These are phyloP conservation scores for Chondrilla cf. caribensis DNA, from an alignment of 37 sponge, comb jelly and placozoan genomes.

Conservation along the genomic window DNA sequence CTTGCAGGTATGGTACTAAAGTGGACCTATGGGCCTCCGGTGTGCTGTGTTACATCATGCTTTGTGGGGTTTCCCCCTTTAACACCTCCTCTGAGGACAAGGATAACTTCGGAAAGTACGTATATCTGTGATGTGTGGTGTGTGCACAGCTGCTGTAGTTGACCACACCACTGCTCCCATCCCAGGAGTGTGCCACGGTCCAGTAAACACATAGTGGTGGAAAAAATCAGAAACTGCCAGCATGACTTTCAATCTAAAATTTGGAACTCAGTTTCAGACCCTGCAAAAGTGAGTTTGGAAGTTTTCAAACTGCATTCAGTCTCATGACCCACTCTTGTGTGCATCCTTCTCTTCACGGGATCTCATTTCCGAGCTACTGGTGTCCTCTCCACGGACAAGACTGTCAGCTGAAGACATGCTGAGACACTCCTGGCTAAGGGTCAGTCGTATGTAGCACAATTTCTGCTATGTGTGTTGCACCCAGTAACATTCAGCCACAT, in stretches of 20 bases:
- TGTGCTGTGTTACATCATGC: constrained; percentile 71
- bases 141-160: no score
- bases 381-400: constrained; percentile 46
- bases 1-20: constrained; percentile 71
- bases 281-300: no score
- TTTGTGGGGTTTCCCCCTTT: constrained; percentile 76
- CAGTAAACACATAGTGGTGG: not conserved
- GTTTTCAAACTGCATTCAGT: no score
- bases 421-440: constrained; percentile 67
- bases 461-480: no score
- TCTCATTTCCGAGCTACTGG: constrained; percentile 60
- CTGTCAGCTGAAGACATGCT: constrained; percentile 64
- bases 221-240: constrained; percentile 4
- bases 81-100: not conserved
- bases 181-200: not conserved
- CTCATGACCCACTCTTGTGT: no score
- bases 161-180: no score
- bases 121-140: no score
- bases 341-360: no score
- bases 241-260: not conserved
- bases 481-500: no score
- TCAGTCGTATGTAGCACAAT: no score
- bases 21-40: constrained; percentile 86
- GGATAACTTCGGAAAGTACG: no score
- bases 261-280: constrained; percentile 11